Evolutionary conservation across 1,140 invertebrate genomes (phyloP), one percentile per base, ranked within the genome.

Genomic region (Tribolium castaneum): DNA sequence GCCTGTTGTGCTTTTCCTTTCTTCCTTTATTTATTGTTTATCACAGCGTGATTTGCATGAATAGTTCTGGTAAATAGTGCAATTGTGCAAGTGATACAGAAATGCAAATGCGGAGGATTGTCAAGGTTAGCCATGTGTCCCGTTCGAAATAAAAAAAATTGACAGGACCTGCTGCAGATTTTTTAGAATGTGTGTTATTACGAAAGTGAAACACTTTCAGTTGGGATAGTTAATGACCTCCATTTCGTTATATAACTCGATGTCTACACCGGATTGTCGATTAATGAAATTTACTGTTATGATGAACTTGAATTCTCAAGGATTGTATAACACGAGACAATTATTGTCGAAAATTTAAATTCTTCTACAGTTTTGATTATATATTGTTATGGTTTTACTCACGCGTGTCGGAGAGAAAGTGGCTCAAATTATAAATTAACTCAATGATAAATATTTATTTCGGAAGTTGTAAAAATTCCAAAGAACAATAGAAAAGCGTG

Each of bases 131-230:
- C 19, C n/a, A 5, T 66, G 59, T 34, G 59, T 66, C 34, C n/a
- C 13, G 3, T 30, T 45, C 39, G n/a, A 45, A 35, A 19, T 19
- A 1, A 19, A 66, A 66, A 66, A 66, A 66, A 35, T 34, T 25
- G 19, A 6, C 59, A 35, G 59, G 59, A 66, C 59, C 59, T 45
- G 39, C 39, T 9, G 9, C 1, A 12, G 10, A 9, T 66, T 39
- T 66, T 66, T 66, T 66, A 34, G 59, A 66, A 59, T 59, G 54
- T 59, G 19, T 22, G 2, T 59, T 19, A 9, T 66, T 34, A 66
- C 59, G 59, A 66, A 66, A 66, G n/a, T 66, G 12, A 35, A 66
- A 66, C 30, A 66, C 59, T 66, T 66, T 66, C 59, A 66, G 30
- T 66, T 66, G 6, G 25, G 12, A 30, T 35, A 66, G 59, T 66